Evolutionary conservation across 2,113 vertebrate genomes (phyloP), one percentile per base, ranked within the genome.

Genomic region (Perca schrenkii): DNA sequence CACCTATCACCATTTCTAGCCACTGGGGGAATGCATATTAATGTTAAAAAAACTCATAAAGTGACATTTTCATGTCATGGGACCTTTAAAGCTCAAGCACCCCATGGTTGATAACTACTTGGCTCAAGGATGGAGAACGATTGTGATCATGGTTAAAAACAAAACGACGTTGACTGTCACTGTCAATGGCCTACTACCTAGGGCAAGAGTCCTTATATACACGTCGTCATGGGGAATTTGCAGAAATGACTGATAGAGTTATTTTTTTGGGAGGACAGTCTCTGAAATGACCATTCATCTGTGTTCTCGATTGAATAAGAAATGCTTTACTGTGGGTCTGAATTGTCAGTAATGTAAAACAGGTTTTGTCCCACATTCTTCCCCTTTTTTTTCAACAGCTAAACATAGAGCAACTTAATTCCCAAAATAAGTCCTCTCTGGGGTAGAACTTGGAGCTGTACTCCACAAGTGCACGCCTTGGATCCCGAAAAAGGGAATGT

Each of bases 381-480:
- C 50, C 78, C 8, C 28, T 28, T 28, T 28, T 36, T 66, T 60
- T 67, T 36, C 46, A 70, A 78, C 6, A 10, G 15, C n/a, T 63
- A 72, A 77, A 74, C 19, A 77, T 25, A 54, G 66, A 85, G 22
- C 40, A 67, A 72, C 16, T 40, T 77, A 73, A 54, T 53, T 65
- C 43, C 53, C 15, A 75, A 78, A 86, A 85, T 80, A 85, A 77
- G 67, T 61, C 25, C 36, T 79, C 19, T 64, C 49, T 52, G n/a
- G 57, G 5, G 52, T 70, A 40, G 47, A 53, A 22, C 17, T 76
- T 56, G 25, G n/a, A 65, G 53, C 22, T 47, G 31, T 6, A 8
- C 60, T 83, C 70, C 57, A 77, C 28, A 53, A 56, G 49, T 56
- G 21, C 58, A 43, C 70, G 84, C 85, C 36, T 54, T 68, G 25